Base-by-base conservation (phyloP, 2,888 invertebrate species). In the Diloba caeruleocephala region DNA sequence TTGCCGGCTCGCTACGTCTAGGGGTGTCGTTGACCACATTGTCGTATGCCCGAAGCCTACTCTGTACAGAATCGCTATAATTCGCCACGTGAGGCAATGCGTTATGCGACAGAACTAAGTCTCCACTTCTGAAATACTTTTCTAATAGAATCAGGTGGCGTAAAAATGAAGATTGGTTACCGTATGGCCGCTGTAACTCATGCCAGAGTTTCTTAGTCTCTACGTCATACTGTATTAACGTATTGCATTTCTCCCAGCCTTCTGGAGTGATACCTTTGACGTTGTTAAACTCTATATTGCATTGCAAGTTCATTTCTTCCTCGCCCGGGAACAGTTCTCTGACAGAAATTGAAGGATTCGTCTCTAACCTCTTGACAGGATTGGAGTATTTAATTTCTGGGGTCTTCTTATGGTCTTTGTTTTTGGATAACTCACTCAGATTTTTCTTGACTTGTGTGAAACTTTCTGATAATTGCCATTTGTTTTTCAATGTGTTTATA, bases 121-220 rank as follows among this genome's bases (percentile, higher is more conserved):
- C 97, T 0, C 97, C 97, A 60, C 96, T 96, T 48, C 97, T 94
- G 79, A 96, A 97, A 84, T 97, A 97, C 79, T 97, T 97, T 69
- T 98, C 98, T 60, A 98, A 81, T 4, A 97, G 88, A 41, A 97
- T 96, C 26, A 98, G 88, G 85, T 98, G 98, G 5, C 97, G 94
- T 0, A 98, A 87, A 79, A 98, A 98, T 65, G 97, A 97, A 32
- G 97, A 97, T 75, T 97, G 97, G 82, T 97, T 97, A 2, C 97
- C 98, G 71, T 98, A 98, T 0, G 98, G 98, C 79, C 97, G 95
- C 78, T 97, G 97, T 28, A 98, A 82, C 69, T 97, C 96, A 58
- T 96, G 96, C 97, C 97, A 98, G 1, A 97, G 90, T 4, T 95
- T 94, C 52, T 96, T 96, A 0, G 97, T 97, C n/a, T 97, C 97